phyloP scores from a whole-genome alignment of 2,888 invertebrate genomes.

The Cartodere bifasciata region DNA sequence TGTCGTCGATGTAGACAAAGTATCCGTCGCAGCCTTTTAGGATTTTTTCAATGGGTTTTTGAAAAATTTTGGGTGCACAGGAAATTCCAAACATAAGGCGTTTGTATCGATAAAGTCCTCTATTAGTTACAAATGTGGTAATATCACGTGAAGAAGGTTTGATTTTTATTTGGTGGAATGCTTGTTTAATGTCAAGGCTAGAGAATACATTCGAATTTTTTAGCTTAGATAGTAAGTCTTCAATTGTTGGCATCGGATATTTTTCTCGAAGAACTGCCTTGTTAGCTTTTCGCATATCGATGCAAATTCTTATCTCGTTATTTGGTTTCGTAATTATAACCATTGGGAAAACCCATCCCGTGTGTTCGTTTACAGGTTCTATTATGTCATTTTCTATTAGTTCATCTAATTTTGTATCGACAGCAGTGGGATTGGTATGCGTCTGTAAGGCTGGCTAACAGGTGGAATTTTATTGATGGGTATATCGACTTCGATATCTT shows the following conservation, averaged over 20 bases:
- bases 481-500: too few species aligned
- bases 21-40: conserved; percentile 21
- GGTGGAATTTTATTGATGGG: too few species aligned
- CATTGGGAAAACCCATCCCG: too few species aligned
- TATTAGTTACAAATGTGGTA: conserved; percentile 22
- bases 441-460: too few species aligned
- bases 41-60: conserved; percentile 28
- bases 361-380: too few species aligned
- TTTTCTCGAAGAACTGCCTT: conserved; percentile 18
- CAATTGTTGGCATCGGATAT: conserved; percentile 18
- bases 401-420: too few species aligned
- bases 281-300: too few species aligned
- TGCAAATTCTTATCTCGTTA: too few species aligned
- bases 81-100: conserved; percentile 21
- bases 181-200: conserved; percentile 23
- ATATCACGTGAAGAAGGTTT: conserved; percentile 21
- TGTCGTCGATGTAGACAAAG: too few species aligned
- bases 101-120: conserved; percentile 28
- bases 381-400: too few species aligned
- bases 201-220: conserved; percentile 18
- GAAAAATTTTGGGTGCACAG: conserved; percentile 14
- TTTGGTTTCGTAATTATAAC: too few species aligned
- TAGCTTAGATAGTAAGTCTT: conserved; percentile 17
- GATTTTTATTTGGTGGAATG: conserved; percentile 28
- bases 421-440: too few species aligned